Evolutionary conservation across 2,888 invertebrate species (phyloP), one percentile per base, ranked within the genome.

Genomic region (Drepanosiphum platanoidis): DNA sequence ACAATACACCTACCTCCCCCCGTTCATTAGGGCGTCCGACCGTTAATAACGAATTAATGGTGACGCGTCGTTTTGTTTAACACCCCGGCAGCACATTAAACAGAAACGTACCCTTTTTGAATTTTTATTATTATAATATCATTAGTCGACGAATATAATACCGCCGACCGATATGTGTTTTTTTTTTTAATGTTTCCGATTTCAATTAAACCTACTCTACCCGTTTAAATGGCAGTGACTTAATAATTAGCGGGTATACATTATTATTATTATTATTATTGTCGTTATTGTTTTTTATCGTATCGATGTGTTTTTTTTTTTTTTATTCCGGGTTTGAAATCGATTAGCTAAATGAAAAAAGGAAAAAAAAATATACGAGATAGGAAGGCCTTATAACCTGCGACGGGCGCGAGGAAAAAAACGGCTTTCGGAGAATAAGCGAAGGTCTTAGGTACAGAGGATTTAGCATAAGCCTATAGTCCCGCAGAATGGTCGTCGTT

Each of bases 11-110:
- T 27, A 27, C 30, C 27, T 27, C 27, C 68, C 1, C 22, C 70
- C 52, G 30, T 82, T 82, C 42, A 64, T 82, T 66, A 66, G 52
- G 75, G 52, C 11, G 15, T 32, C 66, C 42, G 83, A 46, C 74
- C 84, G 84, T 84, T 84, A 84, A 84, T 84, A 84, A 84, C 75
- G 77, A 84, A 84, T 77, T 84, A 84, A 84, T 77, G 84, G 84
- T 58, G 84, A 77, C 84, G 75, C 83, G 83, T 66, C 83, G 84
- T 77, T 84, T 84, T 84, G 84, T 84, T 84, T 77, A 84, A 84
- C 77, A 84, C 84, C 75, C 84, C 75, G 22, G 64, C 79, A 46
- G 74, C 80, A 42, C 83, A 75, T 83, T 83, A 83, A 68, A 61
- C n/a, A 61, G 9, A 36, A 34, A 52, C 64, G 22, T 46, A 77